phyloP scores from a whole-genome alignment of 1,140 invertebrate genomes.

The Cyphomyrmex costatus region DNA sequence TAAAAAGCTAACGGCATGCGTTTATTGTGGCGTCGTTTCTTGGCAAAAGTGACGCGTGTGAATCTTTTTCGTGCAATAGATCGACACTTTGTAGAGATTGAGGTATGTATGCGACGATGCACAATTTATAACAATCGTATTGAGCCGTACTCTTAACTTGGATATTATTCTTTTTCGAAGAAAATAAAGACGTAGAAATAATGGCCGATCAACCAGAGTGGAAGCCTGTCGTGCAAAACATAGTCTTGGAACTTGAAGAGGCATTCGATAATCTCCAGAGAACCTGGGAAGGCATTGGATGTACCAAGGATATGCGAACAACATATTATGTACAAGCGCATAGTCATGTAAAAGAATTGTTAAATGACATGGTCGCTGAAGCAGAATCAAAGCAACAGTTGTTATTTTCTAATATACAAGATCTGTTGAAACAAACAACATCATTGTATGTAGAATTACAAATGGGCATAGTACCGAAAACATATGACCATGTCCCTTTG shows the following conservation, averaged over 20 bases:
- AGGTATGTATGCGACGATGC: slow-evolving; percentile 26
- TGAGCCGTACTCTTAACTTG: neutral
- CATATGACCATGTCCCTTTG: slow-evolving; percentile 77
- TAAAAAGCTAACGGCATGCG: slow-evolving; percentile 37
- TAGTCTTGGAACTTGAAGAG: neutral
- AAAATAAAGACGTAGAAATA: neutral
- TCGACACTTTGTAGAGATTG: neutral
- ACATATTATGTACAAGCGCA: slow-evolving; percentile 69
- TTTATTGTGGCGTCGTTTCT: neutral
- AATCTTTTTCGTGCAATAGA: slow-evolving; percentile 42
- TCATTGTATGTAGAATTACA: slow-evolving; percentile 77
- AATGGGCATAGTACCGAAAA: slow-evolving; percentile 60
- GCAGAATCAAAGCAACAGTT: slow-evolving; percentile 72
- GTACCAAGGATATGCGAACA: slow-evolving; percentile 49
- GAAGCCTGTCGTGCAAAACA: slow-evolving; percentile 21
- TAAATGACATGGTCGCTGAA: slow-evolving; percentile 81
- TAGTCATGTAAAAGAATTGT: slow-evolving; percentile 72
- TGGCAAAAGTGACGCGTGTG: neutral
- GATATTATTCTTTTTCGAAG: neutral
- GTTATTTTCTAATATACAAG: slow-evolving; percentile 74
- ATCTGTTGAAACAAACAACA: slow-evolving; percentile 71
- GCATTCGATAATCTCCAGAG: slow-evolving; percentile 52
- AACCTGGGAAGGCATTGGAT: slow-evolving; percentile 76
- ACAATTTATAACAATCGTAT: neutral
- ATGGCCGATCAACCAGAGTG: slow-evolving; percentile 49